Conservation (phyloP, 2,797 vertebrate genomes). For the Sus cebifrons region DNA sequence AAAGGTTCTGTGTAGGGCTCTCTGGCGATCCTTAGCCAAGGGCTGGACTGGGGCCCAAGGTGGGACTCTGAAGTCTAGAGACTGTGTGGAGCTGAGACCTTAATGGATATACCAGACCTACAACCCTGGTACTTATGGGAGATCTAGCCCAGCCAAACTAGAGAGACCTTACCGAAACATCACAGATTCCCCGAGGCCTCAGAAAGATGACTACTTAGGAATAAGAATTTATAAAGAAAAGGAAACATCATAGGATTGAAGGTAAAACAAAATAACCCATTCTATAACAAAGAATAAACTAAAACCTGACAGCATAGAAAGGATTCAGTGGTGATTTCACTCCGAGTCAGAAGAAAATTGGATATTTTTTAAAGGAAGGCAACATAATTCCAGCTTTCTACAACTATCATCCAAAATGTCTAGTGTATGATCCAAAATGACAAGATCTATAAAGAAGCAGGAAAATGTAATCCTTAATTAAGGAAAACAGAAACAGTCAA, state of each 20-base stretch:
- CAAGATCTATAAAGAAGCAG: not conserved
- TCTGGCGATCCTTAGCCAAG: not conserved
- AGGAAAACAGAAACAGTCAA: not conserved
- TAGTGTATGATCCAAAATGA: not conserved
- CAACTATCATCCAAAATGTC: not conserved
- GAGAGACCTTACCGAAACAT: not conserved
- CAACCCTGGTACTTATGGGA: not conserved
- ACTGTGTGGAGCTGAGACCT: not conserved
- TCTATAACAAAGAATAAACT: conserved; percentile 17
- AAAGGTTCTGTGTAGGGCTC: not conserved
- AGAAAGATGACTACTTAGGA: not conserved
- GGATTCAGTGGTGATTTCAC: not conserved
- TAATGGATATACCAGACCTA: not conserved
- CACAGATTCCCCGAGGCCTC: not conserved
- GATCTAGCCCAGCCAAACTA: not conserved
- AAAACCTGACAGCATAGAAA: not conserved
- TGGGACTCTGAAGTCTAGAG: not conserved
- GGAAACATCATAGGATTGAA: not conserved
- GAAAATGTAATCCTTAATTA: conserved; percentile 2
- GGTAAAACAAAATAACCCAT: not conserved
- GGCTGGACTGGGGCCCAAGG: not conserved
- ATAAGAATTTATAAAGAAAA: not conserved
- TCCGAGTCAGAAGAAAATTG: not conserved
- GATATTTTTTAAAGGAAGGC: not conserved
- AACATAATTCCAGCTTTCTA: not conserved